phyloP scores from a whole-genome alignment of 2,888 invertebrate species.

The Drosophila meridiana region DNA sequence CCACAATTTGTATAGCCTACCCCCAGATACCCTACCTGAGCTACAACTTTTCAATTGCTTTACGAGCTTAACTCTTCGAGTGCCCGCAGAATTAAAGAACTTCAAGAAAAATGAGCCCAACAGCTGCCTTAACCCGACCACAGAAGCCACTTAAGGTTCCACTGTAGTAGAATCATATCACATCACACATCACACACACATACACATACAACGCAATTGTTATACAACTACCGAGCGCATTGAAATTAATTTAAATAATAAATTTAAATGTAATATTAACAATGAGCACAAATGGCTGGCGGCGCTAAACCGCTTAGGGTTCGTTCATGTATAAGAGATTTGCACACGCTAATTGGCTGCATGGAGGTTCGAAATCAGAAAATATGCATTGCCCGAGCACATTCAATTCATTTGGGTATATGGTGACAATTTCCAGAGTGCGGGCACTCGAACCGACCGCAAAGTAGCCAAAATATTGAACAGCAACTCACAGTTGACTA shows the following conservation, averaged over 20 bases:
- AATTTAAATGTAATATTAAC: constrained; percentile 55
- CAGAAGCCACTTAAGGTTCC: constrained; percentile 33
- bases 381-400: constrained; percentile 20
- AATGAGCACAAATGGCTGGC: constrained; percentile 30
- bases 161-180: constrained; percentile 14
- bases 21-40: background rate
- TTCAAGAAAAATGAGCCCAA: background rate
- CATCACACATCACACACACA: background rate
- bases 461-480: constrained; percentile 78
- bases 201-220: constrained; percentile 48
- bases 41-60: constrained; percentile 7
- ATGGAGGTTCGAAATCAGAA: constrained; percentile 31
- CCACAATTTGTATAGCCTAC: no score
- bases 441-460: constrained; percentile 62
- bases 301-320: constrained; percentile 73
- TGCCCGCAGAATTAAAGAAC: constrained; percentile 43
- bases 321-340: constrained; percentile 71
- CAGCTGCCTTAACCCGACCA: constrained; percentile 39
- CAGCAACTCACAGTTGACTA: constrained; percentile 51
- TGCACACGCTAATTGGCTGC: constrained; percentile 75
- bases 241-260: constrained; percentile 74
- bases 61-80: constrained; percentile 31
- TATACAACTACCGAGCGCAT: constrained; percentile 41
- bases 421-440: constrained; percentile 62
- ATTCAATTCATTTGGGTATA: constrained; percentile 32